Base-by-base conservation (phyloP, 2,888 invertebrate genomes). In the Chaetogeoica ovagalla region DNA sequence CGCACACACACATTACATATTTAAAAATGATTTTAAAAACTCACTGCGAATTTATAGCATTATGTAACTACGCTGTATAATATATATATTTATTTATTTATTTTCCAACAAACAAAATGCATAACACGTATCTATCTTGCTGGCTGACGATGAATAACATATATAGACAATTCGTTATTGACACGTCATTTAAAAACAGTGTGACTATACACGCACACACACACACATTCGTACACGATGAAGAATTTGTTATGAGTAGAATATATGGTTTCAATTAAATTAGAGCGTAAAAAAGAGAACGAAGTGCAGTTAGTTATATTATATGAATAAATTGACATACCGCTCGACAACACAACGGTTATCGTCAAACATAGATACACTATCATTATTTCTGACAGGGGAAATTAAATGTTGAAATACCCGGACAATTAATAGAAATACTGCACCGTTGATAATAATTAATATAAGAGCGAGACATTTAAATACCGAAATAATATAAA, bases 211-310 rank as follows among this genome's bases (percentile, higher is more conserved):
- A n/a, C n/a, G n/a, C n/a, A n/a, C n/a, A n/a, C n/a, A n/a, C n/a
- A n/a, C n/a, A n/a, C n/a, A 43, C n/a, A 43, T 57, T 37, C 37
- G 37, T 15, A 57, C 17, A 71, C 8, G 13, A 17, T 17, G 19
- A 5, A 1, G 5, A 59, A 59, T 21, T 23, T 71, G 21, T 59
- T 39, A n/a, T 17, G 4, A 21, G 59, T 9, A 43, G 7, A 21
- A 43, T 71, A 57, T n/a, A n/a, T n/a, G n/a, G 0, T 43, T 71
- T 57, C 13, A 39, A 9, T 71, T 21, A 39, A 71, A 71, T 71
- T 71, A 15, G 21, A 59, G 5, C 9, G 9, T 17, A 1, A 15
- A 60, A 59, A 60, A n/a, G n/a, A n/a, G n/a, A 48, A 60, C 21
- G 23, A 60, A 60, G 19, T 69, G 6, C n/a, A 11, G 55, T 15